A percentile compares a stretch with the other conserved stretches of the same genome.
These are phyloP conservation scores for Byasa hedistus DNA, from an alignment of 2,888 invertebrate genomes.

Conservation along the genomic window DNA sequence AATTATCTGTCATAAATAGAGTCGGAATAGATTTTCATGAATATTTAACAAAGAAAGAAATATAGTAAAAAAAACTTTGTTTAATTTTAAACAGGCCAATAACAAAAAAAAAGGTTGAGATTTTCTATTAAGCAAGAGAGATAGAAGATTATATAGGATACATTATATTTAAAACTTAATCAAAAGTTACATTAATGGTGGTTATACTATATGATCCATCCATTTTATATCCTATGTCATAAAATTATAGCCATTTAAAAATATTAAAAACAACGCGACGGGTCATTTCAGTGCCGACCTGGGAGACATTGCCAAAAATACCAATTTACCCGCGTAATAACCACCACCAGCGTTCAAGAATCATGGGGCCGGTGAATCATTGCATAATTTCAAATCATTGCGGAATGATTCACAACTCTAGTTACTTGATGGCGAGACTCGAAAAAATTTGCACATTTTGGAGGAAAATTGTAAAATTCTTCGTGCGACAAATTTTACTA, in stretches of 20 bases:
- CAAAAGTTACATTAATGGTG: neutral
- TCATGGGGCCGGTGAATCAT: slow-evolving; percentile 47
- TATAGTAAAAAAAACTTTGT: too few species aligned
- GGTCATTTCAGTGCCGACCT: slow-evolving; percentile 46
- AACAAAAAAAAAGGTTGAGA: too few species aligned
- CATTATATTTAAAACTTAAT: too few species aligned
- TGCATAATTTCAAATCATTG: slow-evolving; percentile 24
- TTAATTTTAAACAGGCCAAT: too few species aligned
- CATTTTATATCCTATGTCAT: neutral
- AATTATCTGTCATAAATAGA: too few species aligned
- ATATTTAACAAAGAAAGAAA: too few species aligned
- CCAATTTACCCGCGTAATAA: slow-evolving; percentile 36
- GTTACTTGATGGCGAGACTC: neutral
- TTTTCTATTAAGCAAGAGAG: too few species aligned
- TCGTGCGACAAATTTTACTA: too few species aligned
- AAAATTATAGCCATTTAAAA: slow-evolving; percentile 7
- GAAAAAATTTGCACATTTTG: neutral
- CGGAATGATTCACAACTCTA: slow-evolving; percentile 17
- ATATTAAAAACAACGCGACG: slow-evolving; percentile 18
- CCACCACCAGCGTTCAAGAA: slow-evolving; percentile 34
- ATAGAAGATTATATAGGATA: too few species aligned
- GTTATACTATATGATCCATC: neutral
- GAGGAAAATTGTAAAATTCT: neutral
- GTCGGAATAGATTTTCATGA: too few species aligned
- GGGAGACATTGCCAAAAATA: slow-evolving; percentile 70